Conservation (phyloP, 2,113 vertebrate genomes). For the Chiloscyllium plagiosum region DNA sequence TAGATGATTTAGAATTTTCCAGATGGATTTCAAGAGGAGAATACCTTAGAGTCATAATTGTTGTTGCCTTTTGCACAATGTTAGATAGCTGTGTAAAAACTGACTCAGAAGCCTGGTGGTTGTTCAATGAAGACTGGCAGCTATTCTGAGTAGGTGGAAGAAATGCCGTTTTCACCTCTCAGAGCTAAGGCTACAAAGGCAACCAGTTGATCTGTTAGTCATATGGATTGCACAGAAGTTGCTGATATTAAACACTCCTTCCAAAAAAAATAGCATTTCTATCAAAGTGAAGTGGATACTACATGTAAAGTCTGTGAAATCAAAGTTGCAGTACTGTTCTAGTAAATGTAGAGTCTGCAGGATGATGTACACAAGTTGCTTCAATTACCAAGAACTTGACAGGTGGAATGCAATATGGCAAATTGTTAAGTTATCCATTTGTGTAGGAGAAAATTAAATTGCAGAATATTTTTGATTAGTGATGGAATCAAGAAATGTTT, state of each 20-base stretch:
- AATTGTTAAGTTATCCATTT: too few species aligned
- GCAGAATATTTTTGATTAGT: too few species aligned
- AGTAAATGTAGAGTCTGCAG: too few species aligned
- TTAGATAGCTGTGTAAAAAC: not conserved
- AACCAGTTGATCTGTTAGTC: not conserved
- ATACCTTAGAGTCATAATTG: not conserved
- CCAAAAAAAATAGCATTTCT: not conserved
- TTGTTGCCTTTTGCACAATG: not conserved
- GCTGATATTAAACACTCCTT: not conserved
- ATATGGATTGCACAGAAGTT: not conserved
- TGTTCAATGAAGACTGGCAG: not conserved
- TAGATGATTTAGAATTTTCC: not conserved
- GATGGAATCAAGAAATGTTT: too few species aligned
- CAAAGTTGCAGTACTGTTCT: not conserved
- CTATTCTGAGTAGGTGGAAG: not conserved
- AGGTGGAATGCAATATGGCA: too few species aligned
- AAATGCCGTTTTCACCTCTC: not conserved
- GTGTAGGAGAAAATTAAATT: too few species aligned
- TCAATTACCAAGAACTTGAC: too few species aligned
- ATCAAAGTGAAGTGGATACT: not conserved
- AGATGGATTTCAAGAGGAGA: not conserved
- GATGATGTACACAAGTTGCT: too few species aligned
- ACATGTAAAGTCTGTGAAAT: not conserved
- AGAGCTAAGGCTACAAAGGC: not conserved
- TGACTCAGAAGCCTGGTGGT: not conserved